Percentiles rank a stretch among this genome's conserved stretches.
Evolutionary conservation across 2,113 vertebrate genomes (phyloP).

Genomic region (Eulemur macaco): DNA sequence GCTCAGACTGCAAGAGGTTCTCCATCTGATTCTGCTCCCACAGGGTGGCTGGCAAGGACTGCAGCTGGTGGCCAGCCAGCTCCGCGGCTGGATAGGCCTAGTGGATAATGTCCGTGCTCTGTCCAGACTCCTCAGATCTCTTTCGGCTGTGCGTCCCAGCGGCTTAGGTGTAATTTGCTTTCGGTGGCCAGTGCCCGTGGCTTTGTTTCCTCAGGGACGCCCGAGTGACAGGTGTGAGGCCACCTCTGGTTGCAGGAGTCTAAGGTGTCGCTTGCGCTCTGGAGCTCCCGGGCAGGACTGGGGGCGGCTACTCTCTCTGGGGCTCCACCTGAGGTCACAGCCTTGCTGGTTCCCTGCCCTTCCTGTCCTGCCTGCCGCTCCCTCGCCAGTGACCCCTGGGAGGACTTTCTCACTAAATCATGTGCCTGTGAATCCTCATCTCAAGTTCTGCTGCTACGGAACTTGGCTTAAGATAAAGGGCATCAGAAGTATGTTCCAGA

Average conservation of each 20-base stretch:
- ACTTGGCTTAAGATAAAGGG: background rate
- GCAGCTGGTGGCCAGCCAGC: background rate
- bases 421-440: background rate
- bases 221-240: background rate
- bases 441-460: background rate
- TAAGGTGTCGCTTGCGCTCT: background rate
- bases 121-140: background rate
- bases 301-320: background rate
- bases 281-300: background rate
- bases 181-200: background rate
- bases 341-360: background rate
- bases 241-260: background rate
- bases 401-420: background rate
- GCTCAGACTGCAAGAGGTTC: background rate
- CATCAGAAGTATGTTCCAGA: background rate
- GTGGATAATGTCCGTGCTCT: fast-evolving
- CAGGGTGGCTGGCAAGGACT: background rate
- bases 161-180: background rate
- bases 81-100: background rate
- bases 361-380: background rate
- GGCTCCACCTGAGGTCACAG: background rate
- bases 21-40: background rate
- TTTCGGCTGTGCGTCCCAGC: background rate
- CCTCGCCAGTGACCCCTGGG: background rate
- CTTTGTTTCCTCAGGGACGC: background rate